Evolutionary conservation across 2,888 invertebrate species (phyloP).

Genomic region (Hydriomena furcata): DNA sequence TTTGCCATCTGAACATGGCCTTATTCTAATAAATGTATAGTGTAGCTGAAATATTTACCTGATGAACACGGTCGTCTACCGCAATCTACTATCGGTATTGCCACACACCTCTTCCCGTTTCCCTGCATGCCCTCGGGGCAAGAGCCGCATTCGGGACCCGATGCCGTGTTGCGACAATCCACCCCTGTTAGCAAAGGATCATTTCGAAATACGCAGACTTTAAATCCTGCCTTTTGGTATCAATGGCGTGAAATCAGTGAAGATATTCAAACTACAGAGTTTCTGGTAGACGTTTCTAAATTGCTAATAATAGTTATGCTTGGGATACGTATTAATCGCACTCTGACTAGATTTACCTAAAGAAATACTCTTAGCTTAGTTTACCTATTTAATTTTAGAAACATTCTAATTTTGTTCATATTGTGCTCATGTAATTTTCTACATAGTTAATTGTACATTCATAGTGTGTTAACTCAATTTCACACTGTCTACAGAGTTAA

Average conservation of each 20-base stretch:
- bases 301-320: no score
- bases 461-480: conserved; percentile 6
- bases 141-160: conserved; percentile 92
- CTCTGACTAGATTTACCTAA: no score
- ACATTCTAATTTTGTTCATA: no score
- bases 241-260: conserved; percentile 4
- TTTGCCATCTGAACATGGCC: no score
- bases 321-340: no score
- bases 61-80: conserved; percentile 86
- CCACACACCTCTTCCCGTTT: conserved; percentile 84
- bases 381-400: no score
- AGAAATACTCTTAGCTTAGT: no score
- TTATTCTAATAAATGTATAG: no score
- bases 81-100: conserved; percentile 85
- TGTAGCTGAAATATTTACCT: conserved; percentile 58
- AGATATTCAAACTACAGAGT: no score
- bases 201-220: not conserved
- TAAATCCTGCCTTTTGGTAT: not conserved
- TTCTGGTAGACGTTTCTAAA: no score
- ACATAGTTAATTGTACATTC: not conserved
- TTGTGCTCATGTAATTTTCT: no score
- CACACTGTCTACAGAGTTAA: conserved; percentile 63
- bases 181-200: conserved; percentile 73
- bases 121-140: conserved; percentile 93
- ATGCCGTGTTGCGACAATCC: conserved; percentile 88